Percentiles rank a stretch among this genome's conserved stretches.
Evolutionary conservation across 2,113 vertebrate species (phyloP).

Genomic region (Myocastor coypus): DNA sequence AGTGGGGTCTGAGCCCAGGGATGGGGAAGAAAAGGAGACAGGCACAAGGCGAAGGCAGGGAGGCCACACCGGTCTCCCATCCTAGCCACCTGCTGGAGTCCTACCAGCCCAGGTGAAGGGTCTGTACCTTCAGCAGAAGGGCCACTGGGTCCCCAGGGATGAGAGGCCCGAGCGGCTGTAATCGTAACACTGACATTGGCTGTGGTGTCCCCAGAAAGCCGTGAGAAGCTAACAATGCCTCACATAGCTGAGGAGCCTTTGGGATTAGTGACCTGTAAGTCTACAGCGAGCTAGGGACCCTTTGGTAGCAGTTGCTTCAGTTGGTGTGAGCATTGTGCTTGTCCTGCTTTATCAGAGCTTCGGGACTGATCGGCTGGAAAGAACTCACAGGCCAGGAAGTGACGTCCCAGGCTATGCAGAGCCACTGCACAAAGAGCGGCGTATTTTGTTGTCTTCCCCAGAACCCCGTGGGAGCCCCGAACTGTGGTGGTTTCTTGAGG

Average conservation of each 20-base stretch:
- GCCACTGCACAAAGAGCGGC: background rate
- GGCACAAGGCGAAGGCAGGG: background rate
- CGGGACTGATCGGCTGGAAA: background rate
- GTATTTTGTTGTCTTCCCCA: background rate
- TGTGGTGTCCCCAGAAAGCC: background rate
- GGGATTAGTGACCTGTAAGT: background rate
- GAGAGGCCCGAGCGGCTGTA: background rate
- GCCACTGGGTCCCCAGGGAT: background rate
- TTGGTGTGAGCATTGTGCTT: background rate
- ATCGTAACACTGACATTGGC: no score
- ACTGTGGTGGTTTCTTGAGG: background rate
- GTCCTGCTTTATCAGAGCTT: background rate
- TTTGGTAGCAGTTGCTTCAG: no score
- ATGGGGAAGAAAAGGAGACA: background rate
- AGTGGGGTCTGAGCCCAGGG: background rate
- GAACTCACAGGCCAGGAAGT: background rate
- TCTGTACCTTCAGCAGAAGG: background rate
- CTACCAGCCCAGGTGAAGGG: background rate
- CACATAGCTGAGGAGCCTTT: background rate
- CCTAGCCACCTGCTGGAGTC: background rate
- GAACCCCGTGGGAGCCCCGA: background rate
- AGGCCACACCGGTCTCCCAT: background rate
- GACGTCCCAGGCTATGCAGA: background rate
- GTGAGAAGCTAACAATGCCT: background rate
- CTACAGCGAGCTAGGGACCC: background rate